phyloP scores from a whole-genome alignment of 2,113 vertebrate genomes.

The Gallinago media region DNA sequence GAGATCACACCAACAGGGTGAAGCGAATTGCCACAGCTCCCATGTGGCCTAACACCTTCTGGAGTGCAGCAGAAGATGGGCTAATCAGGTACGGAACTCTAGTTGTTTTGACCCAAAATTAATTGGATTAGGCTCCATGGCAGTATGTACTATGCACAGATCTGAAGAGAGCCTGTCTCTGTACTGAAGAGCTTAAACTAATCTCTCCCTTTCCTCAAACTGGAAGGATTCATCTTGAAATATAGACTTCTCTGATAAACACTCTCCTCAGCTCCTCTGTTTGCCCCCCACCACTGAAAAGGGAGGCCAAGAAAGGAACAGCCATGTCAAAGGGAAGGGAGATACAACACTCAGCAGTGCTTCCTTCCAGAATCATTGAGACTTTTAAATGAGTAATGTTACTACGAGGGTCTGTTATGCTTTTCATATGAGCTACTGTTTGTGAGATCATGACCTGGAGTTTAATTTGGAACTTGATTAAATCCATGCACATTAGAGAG shows the following conservation, averaged over 20 bases:
- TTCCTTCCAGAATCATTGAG: neutral
- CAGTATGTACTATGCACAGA: neutral
- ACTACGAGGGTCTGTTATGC: neutral
- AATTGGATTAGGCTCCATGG: neutral
- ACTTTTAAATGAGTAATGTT: neutral
- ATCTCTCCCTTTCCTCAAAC: neutral
- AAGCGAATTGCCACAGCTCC: conserved; percentile 96
- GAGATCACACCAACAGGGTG: conserved; percentile 96
- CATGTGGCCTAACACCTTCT: conserved; percentile 99
- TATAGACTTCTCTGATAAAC: neutral
- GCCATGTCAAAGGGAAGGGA: neutral
- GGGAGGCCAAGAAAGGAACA: neutral
- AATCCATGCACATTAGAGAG: neutral
- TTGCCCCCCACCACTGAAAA: neutral
- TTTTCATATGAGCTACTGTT: neutral
- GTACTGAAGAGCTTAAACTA: neutral
- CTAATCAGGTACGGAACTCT: conserved; percentile 86
- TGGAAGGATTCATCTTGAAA: neutral
- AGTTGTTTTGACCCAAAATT: neutral
- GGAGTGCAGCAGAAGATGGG: conserved; percentile 97
- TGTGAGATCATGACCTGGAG: neutral
- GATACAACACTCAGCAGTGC: accelerated
- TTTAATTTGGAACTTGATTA: neutral
- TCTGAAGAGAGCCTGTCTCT: neutral
- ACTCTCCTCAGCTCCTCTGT: neutral